Base-by-base conservation (phyloP, 53 echinoderm and acorn worm genomes). In the Holothuria scabra region DNA sequence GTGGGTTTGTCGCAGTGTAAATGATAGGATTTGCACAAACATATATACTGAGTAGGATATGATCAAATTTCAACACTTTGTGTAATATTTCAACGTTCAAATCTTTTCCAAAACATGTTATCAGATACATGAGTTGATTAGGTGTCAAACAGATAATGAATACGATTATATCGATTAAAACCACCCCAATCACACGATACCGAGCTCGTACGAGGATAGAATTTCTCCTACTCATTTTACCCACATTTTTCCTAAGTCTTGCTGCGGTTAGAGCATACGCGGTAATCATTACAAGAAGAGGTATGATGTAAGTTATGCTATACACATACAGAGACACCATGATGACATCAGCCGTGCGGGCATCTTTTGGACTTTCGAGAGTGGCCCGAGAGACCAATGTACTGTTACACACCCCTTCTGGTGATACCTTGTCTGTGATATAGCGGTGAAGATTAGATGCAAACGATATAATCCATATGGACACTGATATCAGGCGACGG, bases 11-110 rank as follows among this genome's bases (percentile, higher is more conserved):
- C 57, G 52, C 58, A 19, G 78, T 78, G 32, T 78, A 78, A 25
- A 78, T 78, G 49, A 78, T 78, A 21, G 78, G 78, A 19, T 78
- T 78, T 58, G 78, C 78, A 32, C 78, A 78, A 2, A 78, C 78
- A 32, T 78, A 78, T 20, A 58, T 28, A 23, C 78, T 78, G 16
- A 49, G 78, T 18, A 78, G 23, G 14, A 78, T 78, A 30, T 30
- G 56, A 32, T 52, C 49, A 57, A 78, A 57, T 30, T 29, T 30
- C 26, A 25, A 14, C 29, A 78, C 16, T 52, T 52, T 52, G 4
- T 18, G 14, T 18, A 52, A 52, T 2, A 52, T 18, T 30, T 12
- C 23, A 22, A 64, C 26, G 21, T 30, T 26, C 26, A 64, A 13
- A 13, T 34, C 33, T 22, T 70, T 35, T 2, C 58, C 58, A 26